Evolutionary conservation across 2,797 vertebrate species (phyloP), one percentile per base, ranked within the genome.

Genomic region (Hydrophis major): DNA sequence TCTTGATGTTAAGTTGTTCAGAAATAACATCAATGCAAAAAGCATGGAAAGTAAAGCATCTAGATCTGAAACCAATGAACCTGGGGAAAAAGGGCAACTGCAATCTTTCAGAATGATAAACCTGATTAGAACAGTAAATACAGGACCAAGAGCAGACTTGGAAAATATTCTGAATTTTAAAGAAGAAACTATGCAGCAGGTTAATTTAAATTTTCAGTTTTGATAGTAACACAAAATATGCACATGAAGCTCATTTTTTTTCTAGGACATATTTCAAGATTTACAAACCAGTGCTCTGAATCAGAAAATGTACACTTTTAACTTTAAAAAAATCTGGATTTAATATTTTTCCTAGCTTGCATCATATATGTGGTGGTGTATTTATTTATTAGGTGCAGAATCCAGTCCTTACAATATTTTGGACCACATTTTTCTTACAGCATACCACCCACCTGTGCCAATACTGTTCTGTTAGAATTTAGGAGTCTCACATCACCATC

Each of bases 321-420:
- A 20, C 18, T 96, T 95, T 96, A 47, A 63, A 4, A 96, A 94
- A 96, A 63, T 89, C 90, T 96, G 95, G 90, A 63, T 90, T 92
- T 87, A 93, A 88, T 94, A 92, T 94, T 28, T 87, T 50, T 92
- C 61, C 16, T 63, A 95, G 94, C 42, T 55, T 66, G 4, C 5
- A 4, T 61, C 11, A 28, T 47, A 47, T 32, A n/a, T 87, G n/a
- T 87, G 37, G 42, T 37, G 32, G 50, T 57, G 25, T 61, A 63
- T 63, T 63, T 61, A 18, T 93, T 92, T 95, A 93, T 94, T 94
- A 94, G 95, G 94, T 94, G 95, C 95, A 91, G 87, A 78, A 90
- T 25, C 91, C 47, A 50, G 53, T 42, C 94, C 93, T 95, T 89
- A 95, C 86, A 97, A 93, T 88, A 95, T 90, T 94, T 95, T 90